Conservation (phyloP, 2,113 vertebrate genomes). For the Plotosus lineatus region DNA sequence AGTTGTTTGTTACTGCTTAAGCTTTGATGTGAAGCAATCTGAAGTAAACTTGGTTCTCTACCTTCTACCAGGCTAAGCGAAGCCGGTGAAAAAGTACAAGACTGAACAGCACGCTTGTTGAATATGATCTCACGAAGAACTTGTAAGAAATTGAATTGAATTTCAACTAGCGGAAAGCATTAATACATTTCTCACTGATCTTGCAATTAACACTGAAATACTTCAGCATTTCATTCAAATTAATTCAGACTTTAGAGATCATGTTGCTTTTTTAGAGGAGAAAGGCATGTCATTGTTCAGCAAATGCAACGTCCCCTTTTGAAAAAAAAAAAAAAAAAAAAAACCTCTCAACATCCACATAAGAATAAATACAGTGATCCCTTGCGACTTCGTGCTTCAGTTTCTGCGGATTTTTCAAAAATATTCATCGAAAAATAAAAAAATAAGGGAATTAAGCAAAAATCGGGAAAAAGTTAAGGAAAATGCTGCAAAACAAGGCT, state of each 20-base stretch:
- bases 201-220: background rate
- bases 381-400: too few species aligned
- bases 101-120: background rate
- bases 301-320: background rate
- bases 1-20: constrained; percentile 19
- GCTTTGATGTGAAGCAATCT: constrained; percentile 19
- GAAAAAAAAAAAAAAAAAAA: too few species aligned
- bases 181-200: background rate
- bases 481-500: too few species aligned
- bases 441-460: too few species aligned
- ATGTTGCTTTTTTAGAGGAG: background rate
- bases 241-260: background rate
- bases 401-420: too few species aligned
- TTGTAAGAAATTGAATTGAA: background rate
- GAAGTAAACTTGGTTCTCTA: constrained; percentile 3
- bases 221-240: background rate
- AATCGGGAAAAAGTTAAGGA: too few species aligned
- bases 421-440: too few species aligned
- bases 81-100: background rate
- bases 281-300: background rate
- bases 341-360: background rate
- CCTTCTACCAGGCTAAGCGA: constrained; percentile 3
- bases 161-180: background rate
- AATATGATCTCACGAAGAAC: background rate
- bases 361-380: background rate